Evolutionary conservation across 2,888 invertebrate species (phyloP).

Genomic region (Lasioglossum oenotherae): DNA sequence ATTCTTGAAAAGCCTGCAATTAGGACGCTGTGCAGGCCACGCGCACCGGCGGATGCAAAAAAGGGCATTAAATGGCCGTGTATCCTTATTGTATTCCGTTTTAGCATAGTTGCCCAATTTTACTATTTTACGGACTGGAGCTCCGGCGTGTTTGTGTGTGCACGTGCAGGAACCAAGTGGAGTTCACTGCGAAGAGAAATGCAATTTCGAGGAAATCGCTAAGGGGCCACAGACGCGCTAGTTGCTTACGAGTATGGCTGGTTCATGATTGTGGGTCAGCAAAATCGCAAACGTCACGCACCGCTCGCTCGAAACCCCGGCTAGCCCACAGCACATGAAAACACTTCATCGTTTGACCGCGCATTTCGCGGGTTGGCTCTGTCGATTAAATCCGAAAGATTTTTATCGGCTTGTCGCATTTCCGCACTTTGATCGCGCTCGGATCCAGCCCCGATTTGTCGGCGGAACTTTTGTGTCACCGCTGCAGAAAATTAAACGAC

Average conservation of each 20-base stretch:
- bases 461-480: neutral
- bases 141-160: neutral
- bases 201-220: slow-evolving; percentile 60
- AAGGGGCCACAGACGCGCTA: slow-evolving; percentile 44
- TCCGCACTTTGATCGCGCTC: neutral
- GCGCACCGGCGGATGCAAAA: slow-evolving; percentile 14
- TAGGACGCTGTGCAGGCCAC: slow-evolving; percentile 40
- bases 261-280: slow-evolving; percentile 35
- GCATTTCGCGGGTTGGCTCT: slow-evolving; percentile 31
- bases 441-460: neutral
- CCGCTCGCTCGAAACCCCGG: slow-evolving; percentile 33
- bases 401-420: neutral
- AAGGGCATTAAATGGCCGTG: slow-evolving; percentile 50
- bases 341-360: slow-evolving; percentile 29
- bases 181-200: slow-evolving; percentile 33
- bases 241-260: slow-evolving; percentile 26
- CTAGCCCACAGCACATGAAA: slow-evolving; percentile 29
- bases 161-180: neutral
- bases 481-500: neutral
- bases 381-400: slow-evolving; percentile 11
- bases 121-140: slow-evolving; percentile 51
- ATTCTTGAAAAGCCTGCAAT: slow-evolving; percentile 57
- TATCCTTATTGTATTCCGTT: slow-evolving; percentile 65
- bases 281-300: slow-evolving; percentile 34
- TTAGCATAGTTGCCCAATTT: slow-evolving; percentile 58